Base-by-base conservation (phyloP, 2,113 vertebrate genomes). In the Leucopsar rothschildi region DNA sequence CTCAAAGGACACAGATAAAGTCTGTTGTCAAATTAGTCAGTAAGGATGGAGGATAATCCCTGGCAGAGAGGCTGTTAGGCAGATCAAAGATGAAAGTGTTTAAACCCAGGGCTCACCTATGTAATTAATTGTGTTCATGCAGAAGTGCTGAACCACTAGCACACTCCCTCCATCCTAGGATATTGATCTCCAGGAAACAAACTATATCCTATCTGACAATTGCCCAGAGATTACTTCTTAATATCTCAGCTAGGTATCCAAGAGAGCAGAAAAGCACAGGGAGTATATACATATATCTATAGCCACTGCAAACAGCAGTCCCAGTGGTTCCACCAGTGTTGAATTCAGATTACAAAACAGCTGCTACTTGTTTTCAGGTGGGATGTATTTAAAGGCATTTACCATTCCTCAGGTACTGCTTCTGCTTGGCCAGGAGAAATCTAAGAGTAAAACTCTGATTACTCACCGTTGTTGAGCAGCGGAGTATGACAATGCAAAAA, bases 111-210 rank as follows among this genome's bases (percentile, higher is more conserved):
- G 45, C 88, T 88, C 49, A 61, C 65, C 88, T 90, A 63, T 35
- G 57, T 79, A 78, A 82, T 77, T 95, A 93, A 94, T 66, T 93
- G 69, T 2, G 4, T 47, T 73, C 61, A n/a, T 25, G 39, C 33
- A 64, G 81, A 93, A 86, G 39, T 49, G n/a, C 56, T 82, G 60
- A 93, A 81, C 39, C 52, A 37, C 60, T 47, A 63, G 19, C 3
- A 2, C 19, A 33, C 61, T 50, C 40, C 55, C 57, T 82, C 37
- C 42, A 90, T 47, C 55, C 33, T 31, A 29, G 47, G 59, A 61
- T 90, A 95, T 50, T 77, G 90, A 96, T 88, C 87, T 81, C 23
- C 37, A 90, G 76, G 82, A 92, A 90, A 66, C 56, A 81, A 94
- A 88, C 33, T 68, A 49, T 35, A 83, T 70, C 60, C 60, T 53